These are phyloP conservation scores for Desoria tigrina DNA, from an alignment of 2,888 invertebrate genomes.

Conservation along the genomic window DNA sequence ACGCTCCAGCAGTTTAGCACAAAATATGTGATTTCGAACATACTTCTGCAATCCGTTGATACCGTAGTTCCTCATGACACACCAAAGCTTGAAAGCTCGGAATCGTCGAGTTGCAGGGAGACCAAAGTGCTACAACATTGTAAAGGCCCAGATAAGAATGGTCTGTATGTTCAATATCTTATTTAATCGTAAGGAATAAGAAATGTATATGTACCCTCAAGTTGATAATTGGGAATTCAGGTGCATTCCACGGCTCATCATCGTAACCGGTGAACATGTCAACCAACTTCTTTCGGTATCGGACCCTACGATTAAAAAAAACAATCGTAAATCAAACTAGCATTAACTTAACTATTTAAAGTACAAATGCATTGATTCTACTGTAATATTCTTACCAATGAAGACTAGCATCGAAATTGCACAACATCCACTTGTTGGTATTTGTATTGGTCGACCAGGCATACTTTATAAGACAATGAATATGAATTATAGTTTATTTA, in stretches of 20 bases:
- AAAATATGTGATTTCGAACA: slow-evolving; percentile 33
- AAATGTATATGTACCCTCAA: neutral
- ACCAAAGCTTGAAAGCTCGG: slow-evolving; percentile 40
- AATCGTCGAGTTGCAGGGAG: slow-evolving; percentile 29
- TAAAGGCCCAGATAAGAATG: too few species aligned
- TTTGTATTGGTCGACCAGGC: slow-evolving; percentile 41
- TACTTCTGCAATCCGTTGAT: slow-evolving; percentile 36
- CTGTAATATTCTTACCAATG: slow-evolving; percentile 34
- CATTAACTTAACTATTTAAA: neutral
- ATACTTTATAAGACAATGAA: slow-evolving; percentile 18
- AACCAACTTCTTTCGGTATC: slow-evolving; percentile 26
- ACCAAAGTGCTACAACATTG: slow-evolving; percentile 9
- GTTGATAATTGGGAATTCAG: slow-evolving; percentile 12
- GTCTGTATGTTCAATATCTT: too few species aligned
- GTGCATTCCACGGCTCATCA: slow-evolving; percentile 14
- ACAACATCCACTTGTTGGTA: slow-evolving; percentile 47
- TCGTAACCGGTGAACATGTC: slow-evolving; percentile 32
- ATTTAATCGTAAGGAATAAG: too few species aligned
- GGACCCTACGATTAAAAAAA: slow-evolving; percentile 20
- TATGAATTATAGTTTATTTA: neutral
- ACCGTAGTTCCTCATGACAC: slow-evolving; percentile 42
- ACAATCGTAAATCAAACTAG: too few species aligned
- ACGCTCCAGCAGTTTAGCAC: slow-evolving; percentile 39
- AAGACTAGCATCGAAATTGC: slow-evolving; percentile 44
- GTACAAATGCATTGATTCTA: neutral